Percentiles rank a stretch among this genome's conserved stretches.
Conservation (phyloP, 2,888 invertebrate genomes). For the Acanthosepion pharaonis region DNA sequence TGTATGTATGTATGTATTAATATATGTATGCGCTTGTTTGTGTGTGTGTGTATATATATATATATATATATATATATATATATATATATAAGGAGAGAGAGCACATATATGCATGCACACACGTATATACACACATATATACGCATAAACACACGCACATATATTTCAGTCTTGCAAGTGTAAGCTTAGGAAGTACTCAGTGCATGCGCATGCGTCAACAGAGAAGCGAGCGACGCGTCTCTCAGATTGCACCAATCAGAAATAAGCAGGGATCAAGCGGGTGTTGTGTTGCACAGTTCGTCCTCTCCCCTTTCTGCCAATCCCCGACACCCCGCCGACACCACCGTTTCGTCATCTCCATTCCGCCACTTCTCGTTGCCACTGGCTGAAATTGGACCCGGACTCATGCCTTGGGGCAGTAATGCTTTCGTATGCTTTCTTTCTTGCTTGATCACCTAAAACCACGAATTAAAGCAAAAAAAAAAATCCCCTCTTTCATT, state of each 20-base stretch:
- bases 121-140: neutral
- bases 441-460: neutral
- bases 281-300: neutral
- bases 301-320: neutral
- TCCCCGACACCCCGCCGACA: neutral
- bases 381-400: slow-evolving; percentile 22
- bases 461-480: neutral
- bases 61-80: too few species aligned
- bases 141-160: neutral
- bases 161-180: neutral
- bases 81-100: too few species aligned
- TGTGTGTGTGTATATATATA: too few species aligned
- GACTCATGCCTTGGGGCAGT: neutral
- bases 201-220: neutral
- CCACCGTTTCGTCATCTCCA: neutral
- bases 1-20: too few species aligned
- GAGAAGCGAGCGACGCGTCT: neutral
- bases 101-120: too few species aligned
- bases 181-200: neutral
- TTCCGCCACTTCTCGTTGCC: neutral
- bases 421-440: neutral
- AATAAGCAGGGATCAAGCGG: neutral
- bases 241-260: slow-evolving; percentile 33
- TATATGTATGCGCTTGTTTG: too few species aligned
- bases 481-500: neutral